A percentile compares a stretch with the other conserved stretches of the same genome.
Evolutionary conservation across 2,888 invertebrate genomes (phyloP).

Genomic region (Papilio elwesi): DNA sequence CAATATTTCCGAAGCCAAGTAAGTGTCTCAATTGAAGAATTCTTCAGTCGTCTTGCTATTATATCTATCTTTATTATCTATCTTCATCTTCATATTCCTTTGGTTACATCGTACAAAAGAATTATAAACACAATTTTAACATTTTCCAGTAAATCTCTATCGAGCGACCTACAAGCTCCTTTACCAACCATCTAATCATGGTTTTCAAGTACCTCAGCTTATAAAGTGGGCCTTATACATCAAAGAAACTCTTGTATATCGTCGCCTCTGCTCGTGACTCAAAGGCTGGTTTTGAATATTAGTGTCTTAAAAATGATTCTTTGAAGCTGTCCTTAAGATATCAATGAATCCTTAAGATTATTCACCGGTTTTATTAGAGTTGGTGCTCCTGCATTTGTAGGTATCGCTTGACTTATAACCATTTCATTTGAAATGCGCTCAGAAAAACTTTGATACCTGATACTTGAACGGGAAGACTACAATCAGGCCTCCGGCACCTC

Average conservation of each 20-base stretch:
- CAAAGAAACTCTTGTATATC: conserved; percentile 58
- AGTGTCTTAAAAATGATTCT: conserved; percentile 62
- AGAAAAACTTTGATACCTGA: no score
- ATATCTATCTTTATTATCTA: no score
- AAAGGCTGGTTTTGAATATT: conserved; percentile 62
- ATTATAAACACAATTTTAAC: conserved; percentile 5
- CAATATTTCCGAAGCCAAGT: not conserved
- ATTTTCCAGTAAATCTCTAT: conserved; percentile 1
- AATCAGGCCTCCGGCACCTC: no score
- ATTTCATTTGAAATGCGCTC: no score
- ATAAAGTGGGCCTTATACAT: conserved; percentile 76
- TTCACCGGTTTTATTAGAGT: not conserved
- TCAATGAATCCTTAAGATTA: not conserved
- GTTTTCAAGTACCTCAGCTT: conserved; percentile 65
- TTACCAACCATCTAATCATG: conserved; percentile 66
- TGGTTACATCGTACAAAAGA: conserved; percentile 6
- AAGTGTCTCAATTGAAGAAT: not conserved
- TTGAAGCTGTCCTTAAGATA: conserved; percentile 38
- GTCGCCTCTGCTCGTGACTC: conserved; percentile 52
- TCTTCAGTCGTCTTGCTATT: not conserved
- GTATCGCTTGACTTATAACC: no score
- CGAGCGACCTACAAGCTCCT: conserved; percentile 10
- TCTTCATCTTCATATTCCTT: not conserved
- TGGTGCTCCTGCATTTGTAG: not conserved
- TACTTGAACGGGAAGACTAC: no score